Percentiles rank a stretch among this genome's conserved stretches.
These are phyloP conservation scores for Bradypodion ventrale DNA, from an alignment of 2,797 vertebrate genomes.

Conservation along the genomic window DNA sequence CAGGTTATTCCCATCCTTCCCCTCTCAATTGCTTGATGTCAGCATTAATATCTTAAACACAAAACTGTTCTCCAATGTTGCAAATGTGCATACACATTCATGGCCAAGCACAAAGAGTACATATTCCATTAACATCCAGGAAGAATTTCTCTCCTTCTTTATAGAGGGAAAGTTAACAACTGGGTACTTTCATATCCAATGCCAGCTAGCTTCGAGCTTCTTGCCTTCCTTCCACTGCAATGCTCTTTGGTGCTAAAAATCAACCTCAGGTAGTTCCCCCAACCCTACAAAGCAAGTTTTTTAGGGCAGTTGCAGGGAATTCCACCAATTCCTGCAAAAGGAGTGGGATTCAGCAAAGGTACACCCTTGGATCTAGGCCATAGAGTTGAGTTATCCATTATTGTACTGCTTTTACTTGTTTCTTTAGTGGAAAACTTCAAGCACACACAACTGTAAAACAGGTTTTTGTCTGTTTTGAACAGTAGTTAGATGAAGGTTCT, in stretches of 20 bases:
- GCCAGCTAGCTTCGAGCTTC: not conserved
- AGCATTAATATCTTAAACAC: not conserved
- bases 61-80: not conserved
- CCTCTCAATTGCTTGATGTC: not conserved
- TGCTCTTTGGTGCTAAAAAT: too few species aligned
- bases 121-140: not conserved
- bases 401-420: not conserved
- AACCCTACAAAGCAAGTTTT: too few species aligned
- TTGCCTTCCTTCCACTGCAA: not conserved
- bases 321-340: too few species aligned
- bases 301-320: too few species aligned
- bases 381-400: not conserved
- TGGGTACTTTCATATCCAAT: too few species aligned
- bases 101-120: not conserved
- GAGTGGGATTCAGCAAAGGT: too few species aligned
- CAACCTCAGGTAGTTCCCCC: too few species aligned
- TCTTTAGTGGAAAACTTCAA: not conserved
- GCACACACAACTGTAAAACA: not conserved
- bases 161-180: too few species aligned
- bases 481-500: not conserved
- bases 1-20: not conserved
- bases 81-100: not conserved
- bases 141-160: not conserved
- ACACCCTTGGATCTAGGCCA: not conserved
- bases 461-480: not conserved